These are phyloP conservation scores for Epizoanthus scotinus DNA, from an alignment of 92 coral and sea anemone genomes.

Conservation along the genomic window DNA sequence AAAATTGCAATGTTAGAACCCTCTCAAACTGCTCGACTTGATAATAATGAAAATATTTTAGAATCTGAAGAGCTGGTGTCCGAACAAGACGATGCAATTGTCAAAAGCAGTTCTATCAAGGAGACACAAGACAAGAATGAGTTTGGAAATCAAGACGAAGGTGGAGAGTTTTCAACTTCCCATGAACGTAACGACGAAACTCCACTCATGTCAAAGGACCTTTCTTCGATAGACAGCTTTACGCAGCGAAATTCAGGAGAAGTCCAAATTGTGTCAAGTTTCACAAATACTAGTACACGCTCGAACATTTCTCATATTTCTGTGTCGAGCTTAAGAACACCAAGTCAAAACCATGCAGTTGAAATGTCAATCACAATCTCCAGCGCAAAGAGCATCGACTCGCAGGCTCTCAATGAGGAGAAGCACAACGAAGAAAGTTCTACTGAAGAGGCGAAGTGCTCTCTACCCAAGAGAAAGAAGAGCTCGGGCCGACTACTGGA, in stretches of 20 bases:
- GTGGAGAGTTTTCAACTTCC: background rate
- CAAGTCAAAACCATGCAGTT: background rate
- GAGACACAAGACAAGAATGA: background rate
- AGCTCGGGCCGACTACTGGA: constrained; percentile 5
- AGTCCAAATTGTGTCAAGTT: background rate
- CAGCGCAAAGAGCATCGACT: constrained; percentile 32
- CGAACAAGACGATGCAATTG: background rate
- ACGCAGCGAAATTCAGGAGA: background rate
- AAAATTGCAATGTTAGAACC: background rate
- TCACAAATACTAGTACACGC: background rate
- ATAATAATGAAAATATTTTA: background rate
- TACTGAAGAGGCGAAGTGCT: background rate
- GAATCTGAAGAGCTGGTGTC: background rate
- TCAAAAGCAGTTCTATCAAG: background rate
- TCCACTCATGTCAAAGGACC: background rate
- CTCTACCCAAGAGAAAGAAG: constrained; percentile 30
- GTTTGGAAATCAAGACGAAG: background rate
- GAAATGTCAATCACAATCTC: constrained; percentile 23
- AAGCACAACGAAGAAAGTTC: background rate
- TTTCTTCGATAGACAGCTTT: background rate
- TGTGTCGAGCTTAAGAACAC: constrained; percentile 27
- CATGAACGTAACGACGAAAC: background rate
- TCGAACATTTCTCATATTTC: constrained; percentile 38
- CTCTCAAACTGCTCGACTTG: background rate
- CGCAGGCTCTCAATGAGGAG: constrained; percentile 25